phyloP scores from a whole-genome alignment of 2,113 vertebrate genomes.

The Progne subis region DNA sequence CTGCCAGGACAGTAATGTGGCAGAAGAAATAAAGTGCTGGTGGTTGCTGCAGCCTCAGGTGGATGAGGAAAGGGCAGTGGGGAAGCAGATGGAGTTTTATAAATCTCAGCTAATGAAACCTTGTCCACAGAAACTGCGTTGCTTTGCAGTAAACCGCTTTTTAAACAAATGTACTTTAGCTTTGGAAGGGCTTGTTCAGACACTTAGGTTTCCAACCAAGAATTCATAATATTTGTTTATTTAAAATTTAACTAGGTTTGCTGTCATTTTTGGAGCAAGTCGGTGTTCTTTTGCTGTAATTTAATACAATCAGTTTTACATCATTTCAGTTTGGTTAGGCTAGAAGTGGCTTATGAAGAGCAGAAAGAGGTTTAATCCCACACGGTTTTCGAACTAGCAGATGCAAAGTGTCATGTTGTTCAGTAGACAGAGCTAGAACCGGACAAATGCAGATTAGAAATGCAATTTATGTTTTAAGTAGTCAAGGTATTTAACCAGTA shows the following conservation, averaged over 20 bases:
- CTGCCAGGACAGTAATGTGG: slow-evolving; percentile 29
- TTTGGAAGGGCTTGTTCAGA: slow-evolving; percentile 29
- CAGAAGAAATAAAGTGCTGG: neutral
- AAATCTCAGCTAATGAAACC: neutral
- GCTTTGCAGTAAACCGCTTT: neutral
- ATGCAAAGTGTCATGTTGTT: neutral
- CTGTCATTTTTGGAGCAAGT: slow-evolving; percentile 29
- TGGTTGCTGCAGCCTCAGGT: neutral
- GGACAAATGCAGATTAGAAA: slow-evolving; percentile 9
- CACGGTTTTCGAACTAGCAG: neutral
- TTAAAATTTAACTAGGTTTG: slow-evolving; percentile 47
- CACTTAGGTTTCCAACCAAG: slow-evolving; percentile 19
- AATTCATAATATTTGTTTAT: slow-evolving; percentile 39
- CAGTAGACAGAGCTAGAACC: neutral
- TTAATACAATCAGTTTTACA: slow-evolving; percentile 26
- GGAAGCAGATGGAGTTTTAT: neutral
- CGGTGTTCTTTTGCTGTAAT: neutral
- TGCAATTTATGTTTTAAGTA: neutral
- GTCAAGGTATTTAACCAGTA: slow-evolving; percentile 12
- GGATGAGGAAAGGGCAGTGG: neutral
- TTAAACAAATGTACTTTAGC: slow-evolving; percentile 4
- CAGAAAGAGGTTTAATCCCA: neutral
- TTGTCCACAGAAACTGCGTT: neutral
- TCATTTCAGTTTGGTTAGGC: slow-evolving; percentile 1
- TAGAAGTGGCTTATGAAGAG: neutral